These are phyloP conservation scores for Coptodon rendalli DNA, from an alignment of 2,113 vertebrate species.

Conservation along the genomic window DNA sequence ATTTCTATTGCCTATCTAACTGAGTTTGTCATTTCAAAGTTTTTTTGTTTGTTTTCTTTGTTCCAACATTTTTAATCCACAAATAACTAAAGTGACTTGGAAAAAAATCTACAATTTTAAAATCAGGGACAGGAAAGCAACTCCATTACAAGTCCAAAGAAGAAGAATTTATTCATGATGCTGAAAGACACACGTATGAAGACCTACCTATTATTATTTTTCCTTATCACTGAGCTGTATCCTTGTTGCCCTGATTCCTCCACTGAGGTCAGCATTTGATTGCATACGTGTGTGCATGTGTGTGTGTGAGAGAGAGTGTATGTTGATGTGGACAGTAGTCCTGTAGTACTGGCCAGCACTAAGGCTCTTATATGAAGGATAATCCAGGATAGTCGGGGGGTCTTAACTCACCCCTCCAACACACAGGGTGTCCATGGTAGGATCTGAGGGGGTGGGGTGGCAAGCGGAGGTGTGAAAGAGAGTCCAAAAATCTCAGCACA, in stretches of 20 bases:
- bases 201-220: not conserved
- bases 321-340: constrained; percentile 37
- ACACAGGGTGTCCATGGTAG: constrained; percentile 39
- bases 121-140: not conserved
- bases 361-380: constrained; percentile 64
- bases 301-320: not conserved
- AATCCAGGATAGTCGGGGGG: constrained; percentile 54
- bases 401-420: constrained; percentile 57
- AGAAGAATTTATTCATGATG: not conserved
- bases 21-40: not conserved
- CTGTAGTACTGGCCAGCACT: constrained; percentile 25
- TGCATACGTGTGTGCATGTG: not conserved
- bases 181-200: not conserved
- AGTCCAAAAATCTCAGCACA: not conserved
- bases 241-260: not conserved
- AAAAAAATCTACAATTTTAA: not conserved
- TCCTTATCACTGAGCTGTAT: not conserved
- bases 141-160: not conserved
- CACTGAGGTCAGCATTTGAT: constrained; percentile 18
- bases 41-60: not conserved
- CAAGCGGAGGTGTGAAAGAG: constrained; percentile 22
- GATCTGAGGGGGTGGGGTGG: not conserved
- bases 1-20: not conserved
- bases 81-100: not conserved
- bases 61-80: not conserved